phyloP scores from a whole-genome alignment of 1,140 invertebrate species.

The Nasonia longicornis region DNA sequence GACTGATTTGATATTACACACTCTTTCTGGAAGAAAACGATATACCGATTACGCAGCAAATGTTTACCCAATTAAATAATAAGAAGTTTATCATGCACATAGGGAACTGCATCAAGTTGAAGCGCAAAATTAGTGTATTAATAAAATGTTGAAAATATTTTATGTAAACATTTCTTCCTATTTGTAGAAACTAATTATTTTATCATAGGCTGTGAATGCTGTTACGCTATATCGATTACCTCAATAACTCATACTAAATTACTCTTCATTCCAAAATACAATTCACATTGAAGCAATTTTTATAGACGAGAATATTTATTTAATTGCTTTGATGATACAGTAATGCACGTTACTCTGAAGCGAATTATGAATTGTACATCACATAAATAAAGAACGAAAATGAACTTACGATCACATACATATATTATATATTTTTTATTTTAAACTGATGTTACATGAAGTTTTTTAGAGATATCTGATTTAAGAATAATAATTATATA shows the following conservation, averaged over 20 bases:
- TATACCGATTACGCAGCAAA: background rate
- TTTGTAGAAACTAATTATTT: conserved; percentile 1
- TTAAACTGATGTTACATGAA: no score
- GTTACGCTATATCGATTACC: background rate
- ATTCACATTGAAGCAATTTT: background rate
- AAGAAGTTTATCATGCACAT: background rate
- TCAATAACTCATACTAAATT: background rate
- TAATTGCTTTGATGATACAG: background rate
- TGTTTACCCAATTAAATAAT: background rate
- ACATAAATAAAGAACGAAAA: no score
- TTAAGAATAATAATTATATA: no score
- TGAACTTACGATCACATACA: no score
- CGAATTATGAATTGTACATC: no score
- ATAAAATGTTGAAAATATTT: background rate
- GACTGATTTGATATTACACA: background rate
- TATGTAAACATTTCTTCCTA: background rate
- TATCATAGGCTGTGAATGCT: background rate
- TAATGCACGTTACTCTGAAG: no score
- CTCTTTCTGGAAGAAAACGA: background rate
- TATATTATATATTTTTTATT: no score
- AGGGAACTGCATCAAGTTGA: background rate
- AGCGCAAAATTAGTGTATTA: background rate
- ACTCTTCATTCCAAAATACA: background rate
- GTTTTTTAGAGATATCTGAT: no score
- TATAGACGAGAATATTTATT: background rate